phyloP scores from a whole-genome alignment of 2,113 vertebrate genomes.

The Telmatochromis sp. region DNA sequence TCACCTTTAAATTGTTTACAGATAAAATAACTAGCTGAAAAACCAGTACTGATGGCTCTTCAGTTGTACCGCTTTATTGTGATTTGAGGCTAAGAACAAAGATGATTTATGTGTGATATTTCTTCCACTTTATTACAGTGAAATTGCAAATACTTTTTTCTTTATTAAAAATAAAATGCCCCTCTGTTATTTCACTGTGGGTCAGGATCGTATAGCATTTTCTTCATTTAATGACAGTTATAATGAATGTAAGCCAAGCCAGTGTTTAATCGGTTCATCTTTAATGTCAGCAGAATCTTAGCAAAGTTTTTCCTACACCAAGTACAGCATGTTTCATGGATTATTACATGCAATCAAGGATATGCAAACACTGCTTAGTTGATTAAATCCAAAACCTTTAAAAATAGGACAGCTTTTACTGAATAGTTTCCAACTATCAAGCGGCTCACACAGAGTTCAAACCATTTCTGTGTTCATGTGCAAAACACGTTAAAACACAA shows the following conservation, averaged over 20 bases:
- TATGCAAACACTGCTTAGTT: not conserved
- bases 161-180: not conserved
- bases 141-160: not conserved
- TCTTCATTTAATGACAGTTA: not conserved
- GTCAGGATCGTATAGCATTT: not conserved
- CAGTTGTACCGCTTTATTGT: rapidly evolving
- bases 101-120: not conserved
- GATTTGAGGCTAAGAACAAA: not conserved
- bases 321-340: not conserved
- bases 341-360: not conserved
- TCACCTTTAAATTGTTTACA: not conserved
- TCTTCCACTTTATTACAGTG: not conserved
- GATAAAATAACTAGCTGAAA: not conserved
- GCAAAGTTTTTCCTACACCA: not conserved
- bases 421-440: not conserved
- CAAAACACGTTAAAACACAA: not conserved
- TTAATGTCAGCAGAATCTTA: not conserved
- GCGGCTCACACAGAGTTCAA: not conserved
- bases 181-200: rapidly evolving
- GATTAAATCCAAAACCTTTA: not conserved
- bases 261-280: not conserved
- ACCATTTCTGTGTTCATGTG: not conserved
- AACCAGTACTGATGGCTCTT: not conserved
- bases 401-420: not conserved
- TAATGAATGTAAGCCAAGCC: not conserved